Evolutionary conservation across 2,888 invertebrate genomes (phyloP).

Genomic region (Odontomyia ornata): DNA sequence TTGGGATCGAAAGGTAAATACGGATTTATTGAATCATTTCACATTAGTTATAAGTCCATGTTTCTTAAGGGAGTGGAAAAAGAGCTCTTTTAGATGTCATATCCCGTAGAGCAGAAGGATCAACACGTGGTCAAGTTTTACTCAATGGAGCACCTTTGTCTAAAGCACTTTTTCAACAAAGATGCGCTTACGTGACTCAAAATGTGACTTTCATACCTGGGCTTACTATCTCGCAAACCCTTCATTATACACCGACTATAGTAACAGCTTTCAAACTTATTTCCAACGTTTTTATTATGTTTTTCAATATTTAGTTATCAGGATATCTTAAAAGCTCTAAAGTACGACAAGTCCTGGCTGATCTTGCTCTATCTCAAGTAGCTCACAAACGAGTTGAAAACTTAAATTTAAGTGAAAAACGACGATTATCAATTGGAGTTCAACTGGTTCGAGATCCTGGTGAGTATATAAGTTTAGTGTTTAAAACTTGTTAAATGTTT

Average conservation of each 20-base stretch:
- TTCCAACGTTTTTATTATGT: not conserved
- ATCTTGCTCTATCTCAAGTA: conserved; percentile 91
- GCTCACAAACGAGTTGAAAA: conserved; percentile 84
- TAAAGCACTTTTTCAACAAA: conserved; percentile 81
- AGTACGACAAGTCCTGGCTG: conserved; percentile 91
- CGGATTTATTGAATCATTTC: too few species aligned
- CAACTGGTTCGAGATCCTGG: conserved; percentile 94
- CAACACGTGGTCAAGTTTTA: conserved; percentile 87
- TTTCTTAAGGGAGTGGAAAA: conserved; percentile 86
- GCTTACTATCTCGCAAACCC: conserved; percentile 86
- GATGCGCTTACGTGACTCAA: conserved; percentile 89
- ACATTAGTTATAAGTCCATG: not conserved
- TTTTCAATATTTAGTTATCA: conserved; percentile 69
- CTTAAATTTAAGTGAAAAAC: conserved; percentile 87
- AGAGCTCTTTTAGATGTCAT: conserved; percentile 93
- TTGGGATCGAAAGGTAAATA: conserved; percentile 86
- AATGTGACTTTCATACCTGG: conserved; percentile 85
- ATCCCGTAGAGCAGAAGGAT: conserved; percentile 79
- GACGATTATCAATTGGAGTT: conserved; percentile 89
- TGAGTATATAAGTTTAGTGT: conserved; percentile 58
- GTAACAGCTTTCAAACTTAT: conserved; percentile 63
- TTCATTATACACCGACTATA: conserved; percentile 82
- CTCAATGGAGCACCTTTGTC: conserved; percentile 88
- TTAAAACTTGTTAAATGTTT: not conserved
- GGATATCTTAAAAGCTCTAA: conserved; percentile 82